Percentiles rank a stretch among this genome's conserved stretches.
Evolutionary conservation across 2,113 vertebrate species (phyloP).

Genomic region (Silurus glanis): DNA sequence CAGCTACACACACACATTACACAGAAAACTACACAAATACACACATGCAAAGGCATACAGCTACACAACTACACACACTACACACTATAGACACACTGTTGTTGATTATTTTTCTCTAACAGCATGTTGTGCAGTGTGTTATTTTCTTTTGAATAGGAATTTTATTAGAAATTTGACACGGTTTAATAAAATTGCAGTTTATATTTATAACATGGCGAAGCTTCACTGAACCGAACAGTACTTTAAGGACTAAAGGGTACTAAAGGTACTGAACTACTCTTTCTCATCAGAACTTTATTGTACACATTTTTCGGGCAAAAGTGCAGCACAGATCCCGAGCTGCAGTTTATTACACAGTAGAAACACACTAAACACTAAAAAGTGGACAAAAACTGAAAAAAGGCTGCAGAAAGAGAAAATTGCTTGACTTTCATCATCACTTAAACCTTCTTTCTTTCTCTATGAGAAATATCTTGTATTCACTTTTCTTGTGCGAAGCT

Average conservation of each 20-base stretch:
- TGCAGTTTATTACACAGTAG: background rate
- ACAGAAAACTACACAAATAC: no score
- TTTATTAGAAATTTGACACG: background rate
- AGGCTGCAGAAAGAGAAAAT: background rate
- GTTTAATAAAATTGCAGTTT: background rate
- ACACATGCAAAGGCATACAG: no score
- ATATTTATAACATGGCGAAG: background rate
- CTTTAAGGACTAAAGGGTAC: background rate
- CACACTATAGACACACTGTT: background rate
- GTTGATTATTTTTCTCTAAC: background rate
- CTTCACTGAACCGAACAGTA: no score
- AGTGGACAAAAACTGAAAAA: background rate
- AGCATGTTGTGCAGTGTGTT: background rate
- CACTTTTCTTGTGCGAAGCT: background rate
- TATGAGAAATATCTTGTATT: background rate
- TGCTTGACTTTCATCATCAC: background rate
- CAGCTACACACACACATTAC: no score
- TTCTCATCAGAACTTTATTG: no score
- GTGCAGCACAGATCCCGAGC: no score
- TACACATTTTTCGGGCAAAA: no score
- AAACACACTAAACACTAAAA: slow-evolving; percentile 4
- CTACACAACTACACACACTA: no score
- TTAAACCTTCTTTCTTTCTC: background rate
- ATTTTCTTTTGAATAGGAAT: background rate
- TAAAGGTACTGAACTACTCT: background rate